phyloP scores from a whole-genome alignment of 2,888 invertebrate genomes.

The Coenonympha arcania region DNA sequence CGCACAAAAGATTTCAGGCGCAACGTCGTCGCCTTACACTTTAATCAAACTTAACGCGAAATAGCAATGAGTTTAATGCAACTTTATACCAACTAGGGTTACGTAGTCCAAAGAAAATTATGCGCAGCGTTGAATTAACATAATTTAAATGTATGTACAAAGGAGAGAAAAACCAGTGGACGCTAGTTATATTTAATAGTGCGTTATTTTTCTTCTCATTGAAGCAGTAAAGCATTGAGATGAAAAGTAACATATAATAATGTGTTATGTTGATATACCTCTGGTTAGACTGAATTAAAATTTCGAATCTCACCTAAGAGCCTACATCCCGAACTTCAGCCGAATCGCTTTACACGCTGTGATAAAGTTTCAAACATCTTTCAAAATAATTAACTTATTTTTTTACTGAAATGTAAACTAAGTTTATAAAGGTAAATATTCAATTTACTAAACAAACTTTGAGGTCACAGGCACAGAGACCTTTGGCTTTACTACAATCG shows the following conservation, averaged over 20 bases:
- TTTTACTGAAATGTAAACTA: too few species aligned
- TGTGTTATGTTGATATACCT: too few species aligned
- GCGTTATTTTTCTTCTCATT: neutral
- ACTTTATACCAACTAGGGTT: constrained; percentile 45
- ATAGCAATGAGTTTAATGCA: constrained; percentile 52
- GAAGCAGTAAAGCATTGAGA: too few species aligned
- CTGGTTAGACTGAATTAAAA: too few species aligned
- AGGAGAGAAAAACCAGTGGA: constrained; percentile 35
- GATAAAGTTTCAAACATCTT: too few species aligned
- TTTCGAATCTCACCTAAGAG: too few species aligned
- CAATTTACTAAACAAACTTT: constrained; percentile 42
- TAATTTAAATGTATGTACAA: constrained; percentile 36
- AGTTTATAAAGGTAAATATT: constrained; percentile 33
- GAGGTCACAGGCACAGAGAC: constrained; percentile 44
- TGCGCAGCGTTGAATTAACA: constrained; percentile 46
- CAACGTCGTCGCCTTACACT: constrained; percentile 42
- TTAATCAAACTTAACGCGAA: constrained; percentile 54
- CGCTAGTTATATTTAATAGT: constrained; percentile 8
- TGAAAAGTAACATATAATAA: too few species aligned
- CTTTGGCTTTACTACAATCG: constrained; percentile 56
- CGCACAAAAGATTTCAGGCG: constrained; percentile 48
- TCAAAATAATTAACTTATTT: too few species aligned
- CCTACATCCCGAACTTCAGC: too few species aligned
- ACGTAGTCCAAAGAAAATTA: constrained; percentile 46
- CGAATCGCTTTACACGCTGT: too few species aligned